Evolutionary conservation across 1,140 invertebrate genomes (phyloP), one percentile per base, ranked within the genome.

Genomic region (Apis mellifera): DNA sequence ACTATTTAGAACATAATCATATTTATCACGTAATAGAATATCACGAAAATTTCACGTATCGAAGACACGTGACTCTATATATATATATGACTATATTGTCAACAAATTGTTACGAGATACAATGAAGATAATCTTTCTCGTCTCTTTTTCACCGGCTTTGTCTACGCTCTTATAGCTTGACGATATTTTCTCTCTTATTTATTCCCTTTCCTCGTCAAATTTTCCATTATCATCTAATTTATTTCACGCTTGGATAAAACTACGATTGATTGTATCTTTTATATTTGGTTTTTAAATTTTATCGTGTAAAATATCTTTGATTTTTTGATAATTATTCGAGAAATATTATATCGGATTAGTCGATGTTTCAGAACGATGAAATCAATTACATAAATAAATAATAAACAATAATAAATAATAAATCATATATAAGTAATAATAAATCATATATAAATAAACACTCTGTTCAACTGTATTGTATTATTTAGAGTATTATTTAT

Each of bases 11-110:
- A 57, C 21, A 23, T 82, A 75, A 66, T 81, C 54, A 32, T 54
- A 68, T 66, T 68, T 52, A 50, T 62, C 19, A 19, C 23, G 48
- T 75, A 74, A 74, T 66, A 68, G 52, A 62, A 74, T 75, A 42
- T 60, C 13, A 42, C 62, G 42, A 75, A 74, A 82, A 82, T 72
- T 82, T 4, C 72, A 52, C 59, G 57, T 62, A 75, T 76, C 52
- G 48, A 19, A 26, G 48, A 11, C 54, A 17, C 48, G 54, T 82
- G 76, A 82, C 68, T 59, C 68, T 59, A 68, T 54, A 42, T 7
- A 68, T 54, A 42, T 7, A 42, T 42, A 42, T 32, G 2, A 32
- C 0, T 15, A 26, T 64, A 64, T 79, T 79, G 59, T 79, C 26
- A 64, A 32, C 69, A 26, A 73, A 21, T 59, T 65, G 69, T 64